A percentile compares a stretch with the other conserved stretches of the same genome.
These are phyloP conservation scores for Pollenia amentaria DNA, from an alignment of 2,888 invertebrate species.

Conservation along the genomic window DNA sequence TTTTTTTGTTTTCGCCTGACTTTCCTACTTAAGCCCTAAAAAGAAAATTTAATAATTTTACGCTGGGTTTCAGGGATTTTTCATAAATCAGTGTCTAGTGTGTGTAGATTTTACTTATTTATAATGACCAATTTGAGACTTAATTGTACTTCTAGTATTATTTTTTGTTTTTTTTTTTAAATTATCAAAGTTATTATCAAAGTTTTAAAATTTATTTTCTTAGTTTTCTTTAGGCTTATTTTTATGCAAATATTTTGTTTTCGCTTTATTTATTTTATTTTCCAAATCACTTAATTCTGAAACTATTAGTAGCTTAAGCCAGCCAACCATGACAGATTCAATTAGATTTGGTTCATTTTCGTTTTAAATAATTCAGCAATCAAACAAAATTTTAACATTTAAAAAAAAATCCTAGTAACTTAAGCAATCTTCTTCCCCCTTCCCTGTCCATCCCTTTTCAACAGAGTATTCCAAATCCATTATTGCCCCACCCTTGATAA, in stretches of 20 bases:
- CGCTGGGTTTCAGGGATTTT: too few species aligned
- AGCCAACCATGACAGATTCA: slow-evolving; percentile 30
- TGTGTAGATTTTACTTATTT: too few species aligned
- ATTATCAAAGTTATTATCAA: too few species aligned
- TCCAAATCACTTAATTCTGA: background rate
- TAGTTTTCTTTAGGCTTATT: background rate
- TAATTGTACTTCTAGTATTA: too few species aligned
- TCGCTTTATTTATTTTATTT: background rate
- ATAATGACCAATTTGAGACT: too few species aligned
- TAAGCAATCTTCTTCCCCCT: background rate
- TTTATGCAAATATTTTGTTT: background rate
- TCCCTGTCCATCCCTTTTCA: background rate
- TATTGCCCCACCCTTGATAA: slow-evolving; percentile 34
- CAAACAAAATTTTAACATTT: background rate
- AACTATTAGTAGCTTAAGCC: background rate
- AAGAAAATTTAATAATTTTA: too few species aligned
- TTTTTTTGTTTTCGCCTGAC: too few species aligned
- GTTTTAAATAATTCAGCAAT: background rate
- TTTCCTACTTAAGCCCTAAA: too few species aligned
- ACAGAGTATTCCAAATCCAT: background rate
- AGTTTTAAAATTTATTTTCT: too few species aligned
- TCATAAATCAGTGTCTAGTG: too few species aligned
- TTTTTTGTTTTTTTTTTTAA: too few species aligned
- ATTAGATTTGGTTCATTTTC: slow-evolving; percentile 9
- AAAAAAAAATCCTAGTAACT: background rate